phyloP scores from a whole-genome alignment of 2,888 invertebrate genomes.

The Nomada fucata region DNA sequence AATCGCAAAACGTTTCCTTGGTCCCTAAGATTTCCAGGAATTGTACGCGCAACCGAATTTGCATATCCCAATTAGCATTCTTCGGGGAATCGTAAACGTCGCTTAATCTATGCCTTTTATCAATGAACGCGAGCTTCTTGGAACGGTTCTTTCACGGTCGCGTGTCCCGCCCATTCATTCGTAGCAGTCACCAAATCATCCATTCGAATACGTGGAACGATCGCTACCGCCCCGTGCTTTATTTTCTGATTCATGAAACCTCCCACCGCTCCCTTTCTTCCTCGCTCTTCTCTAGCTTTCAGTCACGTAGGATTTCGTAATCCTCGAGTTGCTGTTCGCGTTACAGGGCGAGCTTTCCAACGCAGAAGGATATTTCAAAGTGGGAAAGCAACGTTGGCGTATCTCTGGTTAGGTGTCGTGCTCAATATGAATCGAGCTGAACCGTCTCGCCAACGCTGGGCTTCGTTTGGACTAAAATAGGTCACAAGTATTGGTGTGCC shows the following conservation, averaged over 20 bases:
- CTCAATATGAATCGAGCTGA: slow-evolving; percentile 2
- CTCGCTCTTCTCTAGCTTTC: not conserved
- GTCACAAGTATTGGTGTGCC: not conserved
- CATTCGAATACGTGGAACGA: slow-evolving; percentile 32
- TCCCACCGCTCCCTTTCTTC: not conserved
- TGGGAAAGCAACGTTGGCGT: not conserved
- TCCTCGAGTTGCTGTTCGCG: not conserved
- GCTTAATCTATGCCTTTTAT: slow-evolving; percentile 56
- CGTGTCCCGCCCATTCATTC: slow-evolving; percentile 65
- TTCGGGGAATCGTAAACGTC: slow-evolving; percentile 54
- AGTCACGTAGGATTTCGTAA: slow-evolving; percentile 18
- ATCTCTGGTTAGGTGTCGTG: not conserved
- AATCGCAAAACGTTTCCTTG: too few relatives aligned
- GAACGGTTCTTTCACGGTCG: slow-evolving; percentile 62
- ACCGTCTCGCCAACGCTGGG: not conserved
- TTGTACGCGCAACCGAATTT: slow-evolving; percentile 42
- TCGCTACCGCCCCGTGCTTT: not conserved
- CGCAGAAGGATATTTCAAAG: not conserved
- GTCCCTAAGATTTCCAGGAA: slow-evolving; percentile 32
- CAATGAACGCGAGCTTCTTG: slow-evolving; percentile 66
- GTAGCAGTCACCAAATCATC: slow-evolving; percentile 46
- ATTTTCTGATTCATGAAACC: slow-evolving; percentile 28
- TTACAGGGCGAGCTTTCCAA: not conserved
- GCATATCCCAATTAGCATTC: slow-evolving; percentile 58
- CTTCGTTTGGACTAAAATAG: not conserved